Evolutionary conservation across 2,797 vertebrate species (phyloP).

Genomic region (Lycodopsis pacificus): DNA sequence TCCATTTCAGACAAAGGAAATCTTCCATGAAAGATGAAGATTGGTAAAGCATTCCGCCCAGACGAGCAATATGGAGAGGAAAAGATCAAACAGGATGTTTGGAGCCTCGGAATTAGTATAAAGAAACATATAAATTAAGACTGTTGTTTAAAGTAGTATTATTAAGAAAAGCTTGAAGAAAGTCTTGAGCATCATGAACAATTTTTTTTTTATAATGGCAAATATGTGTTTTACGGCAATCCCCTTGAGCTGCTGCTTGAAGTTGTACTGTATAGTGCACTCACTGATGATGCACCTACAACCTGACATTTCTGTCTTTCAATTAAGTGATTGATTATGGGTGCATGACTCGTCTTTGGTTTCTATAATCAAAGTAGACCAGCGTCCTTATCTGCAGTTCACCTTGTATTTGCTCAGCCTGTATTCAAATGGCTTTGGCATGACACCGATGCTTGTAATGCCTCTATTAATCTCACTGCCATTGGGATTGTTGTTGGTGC

Average conservation of each 20-base stretch:
- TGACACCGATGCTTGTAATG: slow-evolving; percentile 26
- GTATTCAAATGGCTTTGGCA: slow-evolving; percentile 21
- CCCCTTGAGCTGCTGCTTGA: background rate
- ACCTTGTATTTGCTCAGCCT: slow-evolving; percentile 24
- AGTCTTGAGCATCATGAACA: background rate
- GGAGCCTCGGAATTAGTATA: slow-evolving; percentile 18
- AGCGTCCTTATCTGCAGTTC: slow-evolving; percentile 25
- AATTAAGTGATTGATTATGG: slow-evolving; percentile 10
- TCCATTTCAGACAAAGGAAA: slow-evolving; percentile 24
- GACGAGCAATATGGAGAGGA: slow-evolving; percentile 12
- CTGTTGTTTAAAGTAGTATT: slow-evolving; percentile 15
- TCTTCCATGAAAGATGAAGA: slow-evolving; percentile 26
- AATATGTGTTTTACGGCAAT: background rate
- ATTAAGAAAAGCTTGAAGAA: background rate
- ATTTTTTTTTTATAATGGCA: background rate
- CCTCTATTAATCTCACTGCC: slow-evolving; percentile 33
- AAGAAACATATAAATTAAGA: slow-evolving; percentile 21
- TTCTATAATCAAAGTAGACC: slow-evolving; percentile 26
- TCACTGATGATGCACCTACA: background rate
- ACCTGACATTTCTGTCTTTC: background rate
- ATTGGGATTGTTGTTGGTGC: slow-evolving; percentile 19
- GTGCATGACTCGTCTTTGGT: slow-evolving; percentile 10
- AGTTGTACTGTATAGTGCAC: background rate
- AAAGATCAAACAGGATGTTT: slow-evolving; percentile 16
- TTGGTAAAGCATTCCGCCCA: slow-evolving; percentile 17